phyloP scores from a whole-genome alignment of 1,140 invertebrate species.

The Nasonia giraulti region DNA sequence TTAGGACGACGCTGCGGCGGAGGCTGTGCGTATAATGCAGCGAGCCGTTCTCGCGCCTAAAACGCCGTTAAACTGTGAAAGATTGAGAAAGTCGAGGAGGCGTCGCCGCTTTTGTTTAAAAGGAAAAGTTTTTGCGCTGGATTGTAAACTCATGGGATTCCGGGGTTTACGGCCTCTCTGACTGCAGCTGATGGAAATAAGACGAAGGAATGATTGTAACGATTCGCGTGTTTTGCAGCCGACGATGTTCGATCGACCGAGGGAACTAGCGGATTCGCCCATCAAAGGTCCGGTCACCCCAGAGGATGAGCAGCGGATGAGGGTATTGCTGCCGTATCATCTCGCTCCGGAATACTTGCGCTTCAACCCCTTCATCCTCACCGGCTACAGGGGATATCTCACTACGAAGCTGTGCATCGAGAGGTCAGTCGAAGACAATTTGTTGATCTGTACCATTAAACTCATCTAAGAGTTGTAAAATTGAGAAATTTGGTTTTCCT shows the following conservation, averaged over 20 bases:
- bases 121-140: neutral
- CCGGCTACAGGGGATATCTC: constrained; percentile 85
- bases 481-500: neutral
- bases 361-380: constrained; percentile 84
- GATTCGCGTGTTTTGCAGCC: constrained; percentile 24
- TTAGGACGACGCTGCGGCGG: neutral
- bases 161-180: no score
- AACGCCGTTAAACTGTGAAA: constrained; percentile 1
- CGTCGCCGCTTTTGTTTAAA: neutral
- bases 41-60: neutral
- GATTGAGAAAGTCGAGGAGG: neutral
- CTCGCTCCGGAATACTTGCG: constrained; percentile 88
- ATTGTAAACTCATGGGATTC: no score
- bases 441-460: neutral
- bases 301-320: constrained; percentile 70
- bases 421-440: constrained; percentile 78
- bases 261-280: constrained; percentile 61
- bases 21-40: neutral
- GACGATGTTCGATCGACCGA: constrained; percentile 54
- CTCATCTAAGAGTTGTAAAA: neutral
- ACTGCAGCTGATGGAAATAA: no score
- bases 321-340: constrained; percentile 73
- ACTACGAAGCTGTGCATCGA: constrained; percentile 89
- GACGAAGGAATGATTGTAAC: no score
- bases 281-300: constrained; percentile 61